These are phyloP conservation scores for Cephus pygmeus DNA, from an alignment of 2,888 invertebrate genomes.

Conservation along the genomic window DNA sequence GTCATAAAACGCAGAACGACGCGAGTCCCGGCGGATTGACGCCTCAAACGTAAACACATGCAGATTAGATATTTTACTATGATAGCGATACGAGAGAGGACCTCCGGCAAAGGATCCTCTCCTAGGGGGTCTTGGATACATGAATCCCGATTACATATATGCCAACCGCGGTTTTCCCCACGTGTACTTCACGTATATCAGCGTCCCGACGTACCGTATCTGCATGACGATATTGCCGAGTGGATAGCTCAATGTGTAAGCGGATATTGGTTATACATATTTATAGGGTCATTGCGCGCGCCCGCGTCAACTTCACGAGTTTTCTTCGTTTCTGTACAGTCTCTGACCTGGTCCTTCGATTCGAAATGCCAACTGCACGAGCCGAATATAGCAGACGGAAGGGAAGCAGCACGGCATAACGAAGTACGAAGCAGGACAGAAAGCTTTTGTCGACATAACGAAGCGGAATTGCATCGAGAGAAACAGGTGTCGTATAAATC, in stretches of 20 bases:
- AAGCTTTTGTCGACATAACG: neutral
- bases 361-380: neutral
- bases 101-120: conserved; percentile 45
- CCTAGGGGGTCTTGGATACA: conserved; percentile 25
- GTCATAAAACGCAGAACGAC: conserved; percentile 33
- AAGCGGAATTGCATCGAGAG: neutral
- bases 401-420: neutral
- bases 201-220: conserved; percentile 32
- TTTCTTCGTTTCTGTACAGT: neutral
- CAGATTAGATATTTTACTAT: conserved; percentile 56
- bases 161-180: conserved; percentile 11
- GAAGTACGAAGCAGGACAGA: neutral
- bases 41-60: conserved; percentile 56
- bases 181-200: conserved; percentile 4
- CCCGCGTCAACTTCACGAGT: neutral
- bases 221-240: conserved; percentile 49
- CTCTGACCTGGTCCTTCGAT: neutral
- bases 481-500: conserved; percentile 12
- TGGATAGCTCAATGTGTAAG: conserved; percentile 48
- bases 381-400: neutral
- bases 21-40: conserved; percentile 33
- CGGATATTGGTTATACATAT: conserved; percentile 59
- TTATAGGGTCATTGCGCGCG: conserved; percentile 38
- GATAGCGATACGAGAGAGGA: conserved; percentile 35
- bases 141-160: conserved; percentile 22